Conservation (phyloP, 2,888 invertebrate species). For the Dasysyrphus tricinctus region DNA sequence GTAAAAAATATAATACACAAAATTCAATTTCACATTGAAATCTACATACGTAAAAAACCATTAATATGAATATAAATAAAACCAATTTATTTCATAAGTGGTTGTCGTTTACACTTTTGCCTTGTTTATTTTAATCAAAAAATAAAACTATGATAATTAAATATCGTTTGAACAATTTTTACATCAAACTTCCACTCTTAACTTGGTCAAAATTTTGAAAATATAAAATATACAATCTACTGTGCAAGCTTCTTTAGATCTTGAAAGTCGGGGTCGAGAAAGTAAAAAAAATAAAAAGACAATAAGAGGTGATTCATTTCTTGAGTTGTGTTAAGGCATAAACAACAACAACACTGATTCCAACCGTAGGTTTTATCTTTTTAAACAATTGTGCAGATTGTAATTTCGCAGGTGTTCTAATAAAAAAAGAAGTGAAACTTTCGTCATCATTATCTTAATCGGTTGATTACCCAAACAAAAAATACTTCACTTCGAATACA, state of each 20-base stretch:
- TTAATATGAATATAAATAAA: neutral
- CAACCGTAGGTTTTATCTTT: conserved; percentile 3
- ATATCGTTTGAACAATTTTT: neutral
- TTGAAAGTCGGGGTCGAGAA: conserved; percentile 19
- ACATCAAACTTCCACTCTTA: neutral
- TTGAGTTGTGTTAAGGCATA: conserved; percentile 17
- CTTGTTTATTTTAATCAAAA: neutral
- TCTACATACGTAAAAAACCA: neutral
- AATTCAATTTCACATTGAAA: neutral
- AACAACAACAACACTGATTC: conserved; percentile 1
- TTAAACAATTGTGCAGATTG: neutral
- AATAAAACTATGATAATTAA: neutral
- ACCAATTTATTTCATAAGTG: neutral
- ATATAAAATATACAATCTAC: conserved; percentile 33
- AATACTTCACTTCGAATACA: neutral
- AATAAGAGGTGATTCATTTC: conserved; percentile 52
- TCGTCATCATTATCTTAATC: conserved; percentile 2
- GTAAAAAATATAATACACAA: conserved; percentile 9
- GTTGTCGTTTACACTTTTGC: neutral
- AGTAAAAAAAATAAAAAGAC: conserved; percentile 11
- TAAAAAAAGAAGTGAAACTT: neutral
- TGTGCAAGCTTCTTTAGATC: conserved; percentile 11
- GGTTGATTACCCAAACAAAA: conserved; percentile 14
- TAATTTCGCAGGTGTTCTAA: neutral
- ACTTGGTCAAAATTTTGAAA: conserved; percentile 28